These are phyloP conservation scores for Siniperca scherzeri DNA, from an alignment of 2,797 vertebrate genomes.

Conservation along the genomic window DNA sequence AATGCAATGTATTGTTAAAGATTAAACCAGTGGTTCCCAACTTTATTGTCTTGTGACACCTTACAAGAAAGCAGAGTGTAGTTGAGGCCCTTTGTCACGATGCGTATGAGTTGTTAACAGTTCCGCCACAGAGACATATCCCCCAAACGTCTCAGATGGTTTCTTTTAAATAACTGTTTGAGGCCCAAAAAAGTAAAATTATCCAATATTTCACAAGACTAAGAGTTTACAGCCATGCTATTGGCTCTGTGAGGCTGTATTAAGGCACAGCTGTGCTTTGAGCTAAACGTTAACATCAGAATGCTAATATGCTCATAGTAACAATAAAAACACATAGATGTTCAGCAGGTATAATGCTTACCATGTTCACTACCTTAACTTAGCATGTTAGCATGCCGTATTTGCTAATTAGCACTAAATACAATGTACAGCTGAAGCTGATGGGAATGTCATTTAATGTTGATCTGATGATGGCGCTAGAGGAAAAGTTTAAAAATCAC, in stretches of 20 bases:
- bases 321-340: neutral
- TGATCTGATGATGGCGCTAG: neutral
- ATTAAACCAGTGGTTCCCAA: neutral
- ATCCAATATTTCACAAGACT: neutral
- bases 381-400: neutral
- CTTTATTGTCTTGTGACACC: too few species aligned
- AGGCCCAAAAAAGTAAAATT: neutral
- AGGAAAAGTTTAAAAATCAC: neutral
- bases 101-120: neutral
- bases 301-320: neutral
- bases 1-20: neutral
- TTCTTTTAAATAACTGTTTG: neutral
- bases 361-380: neutral
- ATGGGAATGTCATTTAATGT: neutral
- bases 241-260: neutral
- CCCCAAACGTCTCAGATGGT: neutral
- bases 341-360: neutral
- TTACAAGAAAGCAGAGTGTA: too few species aligned
- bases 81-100: neutral
- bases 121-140: neutral
- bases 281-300: neutral
- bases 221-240: neutral
- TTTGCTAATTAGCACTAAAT: neutral
- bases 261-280: neutral
- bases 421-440: too few species aligned